Evolutionary conservation across 2,113 vertebrate genomes (phyloP).

Genomic region (Apaloderma vittatum): DNA sequence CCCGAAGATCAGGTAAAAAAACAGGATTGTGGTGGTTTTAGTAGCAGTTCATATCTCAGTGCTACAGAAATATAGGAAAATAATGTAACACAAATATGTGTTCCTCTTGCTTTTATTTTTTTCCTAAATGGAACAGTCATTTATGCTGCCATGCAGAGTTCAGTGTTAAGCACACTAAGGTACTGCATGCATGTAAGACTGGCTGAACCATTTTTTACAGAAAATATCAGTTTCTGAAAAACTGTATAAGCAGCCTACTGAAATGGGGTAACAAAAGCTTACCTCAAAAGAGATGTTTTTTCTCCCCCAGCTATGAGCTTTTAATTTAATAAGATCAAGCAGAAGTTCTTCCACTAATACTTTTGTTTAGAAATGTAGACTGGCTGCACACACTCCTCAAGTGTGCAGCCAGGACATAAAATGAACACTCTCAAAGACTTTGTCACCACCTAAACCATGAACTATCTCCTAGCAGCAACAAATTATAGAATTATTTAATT

Average conservation of each 20-base stretch:
- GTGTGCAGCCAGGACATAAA: not conserved
- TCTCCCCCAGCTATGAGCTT: not conserved
- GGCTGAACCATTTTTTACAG: not conserved
- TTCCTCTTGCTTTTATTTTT: not conserved
- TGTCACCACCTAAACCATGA: not conserved
- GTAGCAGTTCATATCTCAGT: not conserved
- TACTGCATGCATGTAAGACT: not conserved
- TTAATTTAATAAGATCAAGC: not conserved
- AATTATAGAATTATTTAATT: not conserved
- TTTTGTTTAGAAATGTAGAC: not conserved
- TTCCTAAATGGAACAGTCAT: not conserved
- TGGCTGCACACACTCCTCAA: not conserved
- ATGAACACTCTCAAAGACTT: not conserved
- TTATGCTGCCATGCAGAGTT: accelerated
- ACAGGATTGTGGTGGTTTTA: not conserved
- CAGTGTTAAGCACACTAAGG: not conserved
- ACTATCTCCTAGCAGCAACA: not conserved
- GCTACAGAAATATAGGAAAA: not conserved
- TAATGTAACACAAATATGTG: not conserved
- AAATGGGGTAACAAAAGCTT: not conserved
- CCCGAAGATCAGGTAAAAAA: not conserved
- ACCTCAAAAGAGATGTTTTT: not conserved
- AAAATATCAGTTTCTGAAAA: not conserved
- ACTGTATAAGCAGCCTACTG: not conserved
- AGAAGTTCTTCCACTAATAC: not conserved